Base-by-base conservation (phyloP, 2,113 vertebrate genomes). In the Notothenia coriiceps region DNA sequence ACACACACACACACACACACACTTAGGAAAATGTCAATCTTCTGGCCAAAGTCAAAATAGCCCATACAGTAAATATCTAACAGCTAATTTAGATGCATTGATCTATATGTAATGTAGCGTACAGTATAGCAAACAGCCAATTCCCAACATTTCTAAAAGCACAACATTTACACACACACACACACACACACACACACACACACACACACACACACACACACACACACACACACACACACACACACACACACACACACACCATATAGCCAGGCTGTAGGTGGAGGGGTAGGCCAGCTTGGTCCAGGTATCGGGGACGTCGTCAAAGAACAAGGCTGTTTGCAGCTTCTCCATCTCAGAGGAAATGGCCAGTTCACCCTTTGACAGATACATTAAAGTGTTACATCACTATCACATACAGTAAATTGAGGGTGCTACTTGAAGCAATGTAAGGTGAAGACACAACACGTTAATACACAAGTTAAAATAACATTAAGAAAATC, bases 271-370 rank as follows among this genome's bases (percentile, higher is more conserved):
- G 90, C 93, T 95, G 94, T 95, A 95, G 79, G 93, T 96, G 87
- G 98, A 98, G 86, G 97, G 97, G 92, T 98, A 97, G 86, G 96
- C 95, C 89, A 95, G 95, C 88, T 94, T 96, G 90, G 95, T 94
- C 96, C 96, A 96, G 91, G 95, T 97, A 90, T 97, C 96, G 65
- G 97, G 95, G 94, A 98, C 96, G 89, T 97, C 96, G 95, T 98
- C 86, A 90, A 96, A 97, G 95, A 97, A 97, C 94, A 97, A 92
- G 86, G 96, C 96, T 89, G 96, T 95, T 95, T 98, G 96, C 85
- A 97, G 95, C 95, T 96, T 96, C 93, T 98, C 96, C 95, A 97
- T 98, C 95, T 97, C 95, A 55, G 95, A 96, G 87, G 97, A 98
- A 93, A 99, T 95, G 90, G 97, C 97, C 94, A 99, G 95, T 92